phyloP scores from a whole-genome alignment of 2,113 vertebrate genomes.

The Stictonetta naevosa region DNA sequence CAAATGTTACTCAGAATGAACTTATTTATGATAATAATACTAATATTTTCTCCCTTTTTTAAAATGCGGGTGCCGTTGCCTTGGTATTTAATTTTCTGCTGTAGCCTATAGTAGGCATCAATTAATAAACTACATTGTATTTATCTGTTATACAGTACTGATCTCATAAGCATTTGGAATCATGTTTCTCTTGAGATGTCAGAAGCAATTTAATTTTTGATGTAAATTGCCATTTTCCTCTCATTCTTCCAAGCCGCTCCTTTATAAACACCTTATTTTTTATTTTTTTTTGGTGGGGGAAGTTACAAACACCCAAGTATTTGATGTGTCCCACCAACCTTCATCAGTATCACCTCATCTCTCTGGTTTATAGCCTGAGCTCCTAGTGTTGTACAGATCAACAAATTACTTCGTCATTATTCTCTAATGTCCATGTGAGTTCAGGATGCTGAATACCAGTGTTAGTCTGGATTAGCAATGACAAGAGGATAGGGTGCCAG shows the following conservation, averaged over 20 bases:
- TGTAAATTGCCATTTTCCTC: neutral
- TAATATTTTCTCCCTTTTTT: neutral
- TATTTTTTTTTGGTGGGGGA: neutral
- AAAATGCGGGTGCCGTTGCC: neutral
- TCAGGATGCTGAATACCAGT: neutral
- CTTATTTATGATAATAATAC: neutral
- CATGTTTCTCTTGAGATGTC: neutral
- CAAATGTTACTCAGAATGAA: neutral
- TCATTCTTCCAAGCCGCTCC: neutral
- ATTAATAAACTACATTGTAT: neutral
- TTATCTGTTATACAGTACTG: neutral
- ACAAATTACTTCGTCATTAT: neutral
- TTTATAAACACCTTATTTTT: neutral
- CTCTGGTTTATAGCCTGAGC: neutral
- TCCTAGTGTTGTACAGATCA: neutral
- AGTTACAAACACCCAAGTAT: neutral
- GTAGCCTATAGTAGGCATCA: neutral
- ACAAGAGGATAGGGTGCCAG: accelerated
- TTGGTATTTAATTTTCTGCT: neutral
- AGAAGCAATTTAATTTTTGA: neutral
- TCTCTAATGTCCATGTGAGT: accelerated
- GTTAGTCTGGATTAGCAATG: neutral
- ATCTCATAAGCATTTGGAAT: neutral
- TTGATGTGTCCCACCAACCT: neutral
- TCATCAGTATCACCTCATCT: neutral